Evolutionary conservation across 2,888 invertebrate genomes (phyloP), one percentile per base, ranked within the genome.

Genomic region (Eristalis tenax): DNA sequence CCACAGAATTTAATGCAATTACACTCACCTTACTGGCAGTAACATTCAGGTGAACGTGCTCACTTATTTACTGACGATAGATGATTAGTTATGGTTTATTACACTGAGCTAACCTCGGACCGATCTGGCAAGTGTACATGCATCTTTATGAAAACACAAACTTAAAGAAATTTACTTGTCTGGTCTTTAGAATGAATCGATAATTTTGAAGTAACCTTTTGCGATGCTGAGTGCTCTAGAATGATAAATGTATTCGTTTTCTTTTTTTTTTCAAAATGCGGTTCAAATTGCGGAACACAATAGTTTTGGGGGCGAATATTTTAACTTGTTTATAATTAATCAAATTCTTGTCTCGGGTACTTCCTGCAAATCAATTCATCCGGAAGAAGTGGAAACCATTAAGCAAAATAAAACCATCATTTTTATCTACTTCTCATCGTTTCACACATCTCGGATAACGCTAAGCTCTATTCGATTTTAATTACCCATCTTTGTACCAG

Each of bases 1-100:
- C 61, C 11, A 83, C 59, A 71, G 76, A 83, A 73, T 73, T 61
- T 11, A 77, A 66, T 79, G 79, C 73, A 79, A 64, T 75, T 75
- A 38, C 13, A 68, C 38, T 28, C 35, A 79, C 57, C 40, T 50
- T 50, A 50, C 64, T 57, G 57, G 8, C 38, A 66, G 64, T 56
- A 50, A 57, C 65, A 75, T 65, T 65, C 35, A 50, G 56, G 38
- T 57, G 38, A 65, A 57, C 50, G 38, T 56, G 56, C 56, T 74
- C 38, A 56, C 1, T 69, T 56, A 69, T 65, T 50, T 56, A 74
- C 35, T 35, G 18, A 50, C 18, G 50, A 8, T 43, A n/a, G 15
- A 40, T 40, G 40, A 43, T 43, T 18, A 50, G 50, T 50, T 50
- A 50, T 50, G 50, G 18, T 50, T 50, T 50, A 50, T 50, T 50